Conservation (phyloP, 2,113 vertebrate genomes). For the Cyphomyrus plagiostoma region DNA sequence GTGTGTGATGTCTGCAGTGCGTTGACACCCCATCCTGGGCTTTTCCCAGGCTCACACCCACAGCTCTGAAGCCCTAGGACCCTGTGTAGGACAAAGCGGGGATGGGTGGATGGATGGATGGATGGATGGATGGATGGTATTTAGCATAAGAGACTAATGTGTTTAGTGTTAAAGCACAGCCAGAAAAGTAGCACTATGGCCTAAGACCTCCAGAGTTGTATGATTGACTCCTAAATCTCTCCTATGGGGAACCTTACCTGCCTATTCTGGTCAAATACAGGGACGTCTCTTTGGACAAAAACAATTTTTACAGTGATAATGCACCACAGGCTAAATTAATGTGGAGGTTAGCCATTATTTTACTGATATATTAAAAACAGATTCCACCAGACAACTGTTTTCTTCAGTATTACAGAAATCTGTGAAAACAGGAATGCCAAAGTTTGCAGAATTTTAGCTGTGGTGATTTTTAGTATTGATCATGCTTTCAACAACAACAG, state of each 20-base stretch:
- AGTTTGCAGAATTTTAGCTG: no score
- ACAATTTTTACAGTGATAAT: neutral
- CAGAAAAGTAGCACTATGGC: neutral
- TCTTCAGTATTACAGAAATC: neutral
- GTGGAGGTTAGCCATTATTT: neutral
- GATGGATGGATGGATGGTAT: neutral
- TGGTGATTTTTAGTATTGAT: neutral
- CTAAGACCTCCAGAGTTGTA: neutral
- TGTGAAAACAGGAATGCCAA: no score
- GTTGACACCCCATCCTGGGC: neutral
- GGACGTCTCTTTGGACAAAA: neutral
- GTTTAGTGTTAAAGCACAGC: neutral
- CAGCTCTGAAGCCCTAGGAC: neutral
- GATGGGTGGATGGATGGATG: no score
- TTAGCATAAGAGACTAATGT: neutral
- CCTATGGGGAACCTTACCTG: neutral
- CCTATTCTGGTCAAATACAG: neutral
- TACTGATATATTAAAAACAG: neutral
- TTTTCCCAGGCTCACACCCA: neutral
- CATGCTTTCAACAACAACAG: neutral
- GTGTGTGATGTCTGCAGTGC: neutral
- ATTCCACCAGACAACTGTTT: neutral
- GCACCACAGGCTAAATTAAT: neutral
- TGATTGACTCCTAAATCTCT: neutral
- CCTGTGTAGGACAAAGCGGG: neutral